Conservation (phyloP, 2,113 vertebrate species). For the Oncorhynchus nerka region DNA sequence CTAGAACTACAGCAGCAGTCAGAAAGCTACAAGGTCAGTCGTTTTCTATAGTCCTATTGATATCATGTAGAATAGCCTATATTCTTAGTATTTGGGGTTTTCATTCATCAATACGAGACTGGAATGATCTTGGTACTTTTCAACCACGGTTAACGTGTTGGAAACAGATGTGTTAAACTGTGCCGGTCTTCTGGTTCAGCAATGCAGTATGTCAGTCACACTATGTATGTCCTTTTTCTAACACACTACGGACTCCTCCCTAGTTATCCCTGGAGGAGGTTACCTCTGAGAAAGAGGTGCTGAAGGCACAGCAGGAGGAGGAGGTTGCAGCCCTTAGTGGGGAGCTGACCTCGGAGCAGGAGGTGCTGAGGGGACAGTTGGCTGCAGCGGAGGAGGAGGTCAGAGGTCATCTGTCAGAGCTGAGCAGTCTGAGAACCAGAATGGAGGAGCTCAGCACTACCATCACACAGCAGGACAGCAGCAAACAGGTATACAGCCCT, state of each 20-base stretch:
- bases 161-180: too few species aligned
- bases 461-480: constrained; percentile 34
- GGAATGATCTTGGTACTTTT: too few species aligned
- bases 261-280: constrained; percentile 64
- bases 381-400: constrained; percentile 50
- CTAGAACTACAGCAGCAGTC: constrained; percentile 43
- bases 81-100: too few species aligned
- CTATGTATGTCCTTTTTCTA: too few species aligned
- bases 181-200: too few species aligned
- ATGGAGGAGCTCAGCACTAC: constrained; percentile 38
- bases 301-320: constrained; percentile 49
- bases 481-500: not conserved
- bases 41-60: not conserved
- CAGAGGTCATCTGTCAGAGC: constrained; percentile 34
- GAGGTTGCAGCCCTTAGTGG: constrained; percentile 36
- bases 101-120: too few species aligned
- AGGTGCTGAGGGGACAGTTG: constrained; percentile 36
- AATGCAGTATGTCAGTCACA: not conserved
- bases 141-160: too few species aligned
- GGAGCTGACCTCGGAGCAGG: constrained; percentile 54
- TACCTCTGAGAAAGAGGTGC: constrained; percentile 8
- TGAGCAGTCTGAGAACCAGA: too few species aligned
- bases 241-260: not conserved
- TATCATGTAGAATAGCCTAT: too few species aligned
- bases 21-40: constrained; percentile 49